Evolutionary conservation across 2,797 vertebrate genomes (phyloP).

Genomic region (Pelobates cultripes): DNA sequence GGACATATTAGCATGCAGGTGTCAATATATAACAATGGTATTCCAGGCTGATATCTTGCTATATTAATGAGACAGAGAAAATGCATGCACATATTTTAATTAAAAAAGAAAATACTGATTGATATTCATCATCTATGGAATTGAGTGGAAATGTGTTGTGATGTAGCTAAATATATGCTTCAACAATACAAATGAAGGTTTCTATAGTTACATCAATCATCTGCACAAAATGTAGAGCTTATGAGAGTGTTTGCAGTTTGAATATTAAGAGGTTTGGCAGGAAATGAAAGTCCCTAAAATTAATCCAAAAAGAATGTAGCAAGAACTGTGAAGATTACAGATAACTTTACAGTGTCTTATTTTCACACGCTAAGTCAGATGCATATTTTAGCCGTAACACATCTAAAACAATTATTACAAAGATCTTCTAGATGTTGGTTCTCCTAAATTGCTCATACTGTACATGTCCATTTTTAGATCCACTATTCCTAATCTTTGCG

Average conservation of each 20-base stretch:
- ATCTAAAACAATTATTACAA: too few relatives aligned
- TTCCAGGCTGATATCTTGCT: too few relatives aligned
- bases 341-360: too few relatives aligned
- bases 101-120: not conserved
- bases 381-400: too few relatives aligned
- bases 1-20: too few relatives aligned
- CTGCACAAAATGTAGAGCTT: constrained; percentile 2
- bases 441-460: too few relatives aligned
- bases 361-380: too few relatives aligned
- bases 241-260: constrained; percentile 2
- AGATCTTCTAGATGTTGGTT: too few relatives aligned
- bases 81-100: constrained; percentile 1
- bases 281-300: not conserved
- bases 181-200: constrained; percentile 8
- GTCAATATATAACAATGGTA: too few relatives aligned
- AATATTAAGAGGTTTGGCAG: constrained; percentile 1
- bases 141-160: not conserved
- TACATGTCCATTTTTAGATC: too few relatives aligned
- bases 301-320: not conserved
- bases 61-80: not conserved
- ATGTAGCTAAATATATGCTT: constrained; percentile 22
- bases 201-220: constrained; percentile 14
- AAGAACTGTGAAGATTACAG: too few relatives aligned
- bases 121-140: constrained; percentile 15
- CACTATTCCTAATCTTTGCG: too few relatives aligned